Evolutionary conservation across 64 coral and sea anemone genomes (phyloP).

Genomic region (Acropora tenuis): DNA sequence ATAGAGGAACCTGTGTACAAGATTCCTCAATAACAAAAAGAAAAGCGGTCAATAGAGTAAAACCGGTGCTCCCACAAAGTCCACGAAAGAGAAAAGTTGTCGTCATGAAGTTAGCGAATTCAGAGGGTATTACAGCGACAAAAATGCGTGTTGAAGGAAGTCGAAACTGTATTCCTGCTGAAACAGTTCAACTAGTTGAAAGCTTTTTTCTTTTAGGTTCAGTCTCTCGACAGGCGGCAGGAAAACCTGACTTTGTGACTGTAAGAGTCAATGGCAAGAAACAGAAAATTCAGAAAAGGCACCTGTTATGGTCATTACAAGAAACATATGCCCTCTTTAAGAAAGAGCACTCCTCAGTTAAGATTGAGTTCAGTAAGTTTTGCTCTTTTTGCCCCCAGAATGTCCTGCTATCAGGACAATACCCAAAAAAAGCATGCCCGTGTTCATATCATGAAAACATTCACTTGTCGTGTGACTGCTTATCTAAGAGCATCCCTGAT

Average conservation of each 20-base stretch:
- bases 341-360: constrained; percentile 28
- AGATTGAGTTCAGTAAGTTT: constrained; percentile 73
- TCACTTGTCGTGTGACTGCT: constrained; percentile 64
- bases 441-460: constrained; percentile 82
- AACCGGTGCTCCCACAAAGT: constrained; percentile 27
- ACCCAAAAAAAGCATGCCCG: constrained; percentile 70
- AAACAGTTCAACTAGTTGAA: constrained; percentile 28
- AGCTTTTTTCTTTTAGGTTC: constrained; percentile 56
- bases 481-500: constrained; percentile 67
- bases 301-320: constrained; percentile 42
- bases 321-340: constrained; percentile 42
- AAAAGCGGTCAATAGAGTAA: constrained; percentile 22
- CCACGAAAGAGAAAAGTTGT: constrained; percentile 28
- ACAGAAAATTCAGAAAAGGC: constrained; percentile 59
- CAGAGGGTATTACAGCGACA: background rate
- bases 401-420: constrained; percentile 72
- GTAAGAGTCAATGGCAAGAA: constrained; percentile 16
- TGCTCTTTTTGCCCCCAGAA: constrained; percentile 44
- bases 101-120: constrained; percentile 28
- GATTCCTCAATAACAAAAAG: too few relatives aligned
- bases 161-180: constrained; percentile 32
- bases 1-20: constrained; percentile 34
- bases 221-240: constrained; percentile 69
- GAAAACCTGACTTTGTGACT: constrained; percentile 50
- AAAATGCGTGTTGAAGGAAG: constrained; percentile 8